phyloP scores from a whole-genome alignment of 2,888 invertebrate species.

The Trypoxylon attenuatum region DNA sequence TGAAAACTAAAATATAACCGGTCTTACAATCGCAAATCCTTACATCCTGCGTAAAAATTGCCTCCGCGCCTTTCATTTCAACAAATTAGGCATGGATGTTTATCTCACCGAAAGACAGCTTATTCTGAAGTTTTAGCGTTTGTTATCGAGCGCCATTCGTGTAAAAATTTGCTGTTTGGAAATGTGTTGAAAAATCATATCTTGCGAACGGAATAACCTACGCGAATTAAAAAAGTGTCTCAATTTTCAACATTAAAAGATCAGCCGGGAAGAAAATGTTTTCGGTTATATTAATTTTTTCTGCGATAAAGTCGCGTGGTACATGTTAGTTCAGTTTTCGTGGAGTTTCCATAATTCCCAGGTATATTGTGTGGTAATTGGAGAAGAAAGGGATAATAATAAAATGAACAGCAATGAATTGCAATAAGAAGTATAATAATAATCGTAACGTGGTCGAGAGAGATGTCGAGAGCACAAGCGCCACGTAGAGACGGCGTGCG shows the following conservation, averaged over 20 bases:
- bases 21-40: conserved; percentile 10
- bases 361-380: too few species aligned
- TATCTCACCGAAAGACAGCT: not conserved
- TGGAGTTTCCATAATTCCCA: too few species aligned
- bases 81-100: not conserved
- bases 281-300: not conserved
- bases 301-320: too few species aligned
- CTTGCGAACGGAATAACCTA: too few species aligned
- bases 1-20: conserved; percentile 3
- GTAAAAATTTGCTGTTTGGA: not conserved
- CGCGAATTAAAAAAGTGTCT: not conserved
- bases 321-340: too few species aligned
- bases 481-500: too few species aligned
- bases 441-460: too few species aligned
- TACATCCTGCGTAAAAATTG: too few species aligned
- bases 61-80: not conserved
- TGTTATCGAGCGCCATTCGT: not conserved
- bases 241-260: not conserved
- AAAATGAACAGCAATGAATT: too few species aligned
- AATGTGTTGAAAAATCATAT: not conserved
- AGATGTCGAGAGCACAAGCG: too few species aligned
- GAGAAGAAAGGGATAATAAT: too few species aligned
- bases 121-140: not conserved
- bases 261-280: not conserved
- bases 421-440: too few species aligned